phyloP scores from a whole-genome alignment of 2,888 invertebrate genomes.

The Adela reaumurella region DNA sequence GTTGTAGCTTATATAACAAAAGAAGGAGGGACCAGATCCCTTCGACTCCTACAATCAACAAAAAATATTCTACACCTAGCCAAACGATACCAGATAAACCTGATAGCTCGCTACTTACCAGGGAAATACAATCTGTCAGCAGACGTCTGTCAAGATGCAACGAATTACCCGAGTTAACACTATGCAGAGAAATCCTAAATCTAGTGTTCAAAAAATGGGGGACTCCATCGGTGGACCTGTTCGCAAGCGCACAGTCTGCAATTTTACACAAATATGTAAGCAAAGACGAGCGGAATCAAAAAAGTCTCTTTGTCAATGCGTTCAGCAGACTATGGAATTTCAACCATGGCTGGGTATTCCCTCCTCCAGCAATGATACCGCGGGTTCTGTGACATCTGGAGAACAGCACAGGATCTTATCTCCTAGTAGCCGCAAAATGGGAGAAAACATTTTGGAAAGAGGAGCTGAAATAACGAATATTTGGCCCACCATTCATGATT shows the following conservation, averaged over 20 bases:
- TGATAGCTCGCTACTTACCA: too few species aligned
- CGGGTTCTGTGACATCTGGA: constrained; percentile 13
- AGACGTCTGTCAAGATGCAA: too few species aligned
- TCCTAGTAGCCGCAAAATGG: constrained; percentile 17
- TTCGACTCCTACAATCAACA: too few species aligned
- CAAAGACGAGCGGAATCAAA: constrained; percentile 5
- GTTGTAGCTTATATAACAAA: too few species aligned
- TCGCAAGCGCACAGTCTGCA: constrained; percentile 3
- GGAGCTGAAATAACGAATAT: too few species aligned
- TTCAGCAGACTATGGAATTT: constrained; percentile 12
- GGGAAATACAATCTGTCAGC: too few species aligned
- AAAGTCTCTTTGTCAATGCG: constrained; percentile 11
- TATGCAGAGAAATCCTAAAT: too few species aligned
- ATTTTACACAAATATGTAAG: constrained; percentile 4
- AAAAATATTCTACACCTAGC: too few species aligned
- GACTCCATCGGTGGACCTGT: constrained; percentile 7
- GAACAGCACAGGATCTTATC: constrained; percentile 12
- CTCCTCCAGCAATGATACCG: constrained; percentile 14
- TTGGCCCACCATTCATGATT: too few species aligned
- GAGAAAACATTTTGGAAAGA: constrained; percentile 16
- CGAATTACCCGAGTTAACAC: too few species aligned
- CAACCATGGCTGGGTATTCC: constrained; percentile 14
- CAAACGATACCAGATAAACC: too few species aligned
- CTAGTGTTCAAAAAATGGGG: constrained; percentile 3
- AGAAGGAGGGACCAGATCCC: too few species aligned